phyloP scores from a whole-genome alignment of 2,797 vertebrate species.

The Helarctos malayanus region DNA sequence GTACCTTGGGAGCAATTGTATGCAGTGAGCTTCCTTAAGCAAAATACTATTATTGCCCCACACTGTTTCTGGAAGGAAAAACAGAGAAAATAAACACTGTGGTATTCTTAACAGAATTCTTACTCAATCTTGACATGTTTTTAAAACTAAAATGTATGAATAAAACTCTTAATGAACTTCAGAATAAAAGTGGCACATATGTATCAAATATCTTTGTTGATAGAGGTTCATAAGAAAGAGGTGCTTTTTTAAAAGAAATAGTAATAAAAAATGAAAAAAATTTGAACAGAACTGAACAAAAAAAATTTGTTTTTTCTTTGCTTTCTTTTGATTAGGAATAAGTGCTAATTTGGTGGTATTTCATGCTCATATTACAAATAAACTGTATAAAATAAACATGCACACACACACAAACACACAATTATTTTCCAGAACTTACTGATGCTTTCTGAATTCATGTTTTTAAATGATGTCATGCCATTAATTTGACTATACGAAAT shows the following conservation, averaged over 20 bases:
- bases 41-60: not conserved
- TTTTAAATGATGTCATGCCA: not conserved
- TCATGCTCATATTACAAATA: not conserved
- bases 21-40: not conserved
- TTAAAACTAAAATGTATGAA: constrained; percentile 37
- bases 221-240: not conserved
- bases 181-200: not conserved
- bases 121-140: not conserved
- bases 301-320: not conserved
- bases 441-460: not conserved
- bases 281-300: not conserved
- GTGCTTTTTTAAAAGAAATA: not conserved
- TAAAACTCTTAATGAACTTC: not conserved
- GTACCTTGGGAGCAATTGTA: not conserved
- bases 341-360: not conserved
- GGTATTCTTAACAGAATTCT: not conserved
- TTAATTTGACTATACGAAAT: not conserved
- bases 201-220: not conserved
- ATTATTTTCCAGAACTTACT: not conserved
- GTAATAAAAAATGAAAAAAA: constrained; percentile 9
- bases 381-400: not conserved
- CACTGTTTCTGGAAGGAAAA: not conserved
- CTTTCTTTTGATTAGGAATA: not conserved
- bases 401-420: not conserved
- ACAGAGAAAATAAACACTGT: constrained; percentile 25